A percentile compares a stretch with the other conserved stretches of the same genome.
Evolutionary conservation across 2,113 vertebrate genomes (phyloP).

Genomic region (Colinus virginianus): DNA sequence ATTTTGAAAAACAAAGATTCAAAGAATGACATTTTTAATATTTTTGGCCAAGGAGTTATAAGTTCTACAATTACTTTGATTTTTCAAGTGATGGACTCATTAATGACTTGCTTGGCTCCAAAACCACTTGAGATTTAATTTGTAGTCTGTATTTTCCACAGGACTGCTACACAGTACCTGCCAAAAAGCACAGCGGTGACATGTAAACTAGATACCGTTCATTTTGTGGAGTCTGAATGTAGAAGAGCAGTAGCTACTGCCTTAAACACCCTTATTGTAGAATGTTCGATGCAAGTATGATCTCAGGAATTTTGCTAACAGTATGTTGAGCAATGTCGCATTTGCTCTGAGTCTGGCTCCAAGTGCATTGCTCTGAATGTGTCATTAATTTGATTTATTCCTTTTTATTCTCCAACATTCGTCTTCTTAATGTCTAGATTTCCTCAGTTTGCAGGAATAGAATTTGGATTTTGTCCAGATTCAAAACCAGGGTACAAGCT

Average conservation of each 20-base stretch:
- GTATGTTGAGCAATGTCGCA: neutral
- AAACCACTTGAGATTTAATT: neutral
- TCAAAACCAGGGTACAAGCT: conserved; percentile 39
- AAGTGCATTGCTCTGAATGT: neutral
- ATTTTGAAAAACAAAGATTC: neutral
- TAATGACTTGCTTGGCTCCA: neutral
- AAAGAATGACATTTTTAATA: neutral
- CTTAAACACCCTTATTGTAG: neutral
- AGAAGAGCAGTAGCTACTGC: neutral
- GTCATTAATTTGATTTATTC: conserved; percentile 16
- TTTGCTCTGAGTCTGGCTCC: neutral
- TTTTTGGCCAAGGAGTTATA: neutral
- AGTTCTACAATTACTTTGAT: neutral
- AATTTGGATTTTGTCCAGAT: conserved; percentile 68
- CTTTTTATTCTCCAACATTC: neutral
- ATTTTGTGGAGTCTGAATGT: neutral
- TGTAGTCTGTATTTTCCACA: neutral
- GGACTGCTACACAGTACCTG: neutral
- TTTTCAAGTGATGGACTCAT: neutral
- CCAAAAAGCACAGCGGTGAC: neutral
- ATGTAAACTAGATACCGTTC: neutral
- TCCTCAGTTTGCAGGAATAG: conserved; percentile 59
- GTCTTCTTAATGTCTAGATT: conserved; percentile 60
- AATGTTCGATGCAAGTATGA: neutral
- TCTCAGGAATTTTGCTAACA: neutral